Evolutionary conservation across 2,888 invertebrate species (phyloP), one percentile per base, ranked within the genome.

Genomic region (Temnothorax rugatulus): DNA sequence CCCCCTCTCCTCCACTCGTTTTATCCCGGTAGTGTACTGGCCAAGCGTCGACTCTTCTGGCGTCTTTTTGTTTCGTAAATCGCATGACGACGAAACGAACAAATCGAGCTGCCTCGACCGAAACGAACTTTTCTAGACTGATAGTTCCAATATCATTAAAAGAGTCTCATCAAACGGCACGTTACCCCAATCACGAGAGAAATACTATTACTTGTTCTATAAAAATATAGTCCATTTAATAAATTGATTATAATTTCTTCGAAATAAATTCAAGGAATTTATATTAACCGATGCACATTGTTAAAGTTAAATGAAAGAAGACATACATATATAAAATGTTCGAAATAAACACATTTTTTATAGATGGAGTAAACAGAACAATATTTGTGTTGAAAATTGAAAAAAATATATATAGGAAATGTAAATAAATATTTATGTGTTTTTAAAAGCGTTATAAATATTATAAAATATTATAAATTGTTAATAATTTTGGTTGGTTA

Each of bases 61-160:
- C 5, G 74, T 54, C 25, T 64, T 82, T 74, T 61, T 59, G 5
- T 63, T 74, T 41, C 29, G n/a, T 74, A 74, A 63, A 63, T 25
- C 21, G 25, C 47, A 64, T 73, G 47, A 79, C 34, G 18, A 69
- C 38, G 38, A 38, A 54, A 54, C 54, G 15, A 47, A 52, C 38
- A 47, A 71, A 63, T 82, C 57, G 25, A 50, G 25, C n/a, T 47
- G 41, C 15, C n/a, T 54, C 4, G 9, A 15, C 41, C 13, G 54
- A 66, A 54, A 66, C n/a, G 66, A 77, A 29, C 25, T 64, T 41
- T 64, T 29, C 25, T 41, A 54, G 15, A 54, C 13, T 29, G 4
- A 63, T 63, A 44, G 47, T 29, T 68, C 29, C 25, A 66, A 25
- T 44, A 21, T 66, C 52, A 25, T 64, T 52, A n/a, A 29, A 54